A percentile compares a stretch with the other conserved stretches of the same genome.
These are phyloP conservation scores for Polypedilum pembai DNA, from an alignment of 1,140 invertebrate genomes.

Conservation along the genomic window DNA sequence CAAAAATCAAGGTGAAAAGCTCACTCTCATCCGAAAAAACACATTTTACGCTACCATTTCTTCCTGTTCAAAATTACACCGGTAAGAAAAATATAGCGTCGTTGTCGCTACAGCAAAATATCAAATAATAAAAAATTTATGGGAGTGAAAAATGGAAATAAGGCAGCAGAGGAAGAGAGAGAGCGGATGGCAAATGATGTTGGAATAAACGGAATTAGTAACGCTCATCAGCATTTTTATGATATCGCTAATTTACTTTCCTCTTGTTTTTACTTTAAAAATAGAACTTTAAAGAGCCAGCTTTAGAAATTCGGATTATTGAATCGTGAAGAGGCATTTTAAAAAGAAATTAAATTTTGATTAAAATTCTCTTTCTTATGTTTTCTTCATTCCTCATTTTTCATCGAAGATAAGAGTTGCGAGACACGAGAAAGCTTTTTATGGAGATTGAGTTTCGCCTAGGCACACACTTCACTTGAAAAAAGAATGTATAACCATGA, in stretches of 20 bases:
- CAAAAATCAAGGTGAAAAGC: not conserved
- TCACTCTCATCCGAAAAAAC: not conserved
- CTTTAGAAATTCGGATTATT: too few species aligned
- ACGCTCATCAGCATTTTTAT: not conserved
- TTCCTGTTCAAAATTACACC: not conserved
- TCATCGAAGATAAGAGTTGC: too few species aligned
- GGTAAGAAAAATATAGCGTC: not conserved
- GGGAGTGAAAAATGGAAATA: not conserved
- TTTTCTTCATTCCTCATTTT: too few species aligned
- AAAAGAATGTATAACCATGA: slow-evolving; percentile 2
- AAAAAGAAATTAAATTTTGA: too few species aligned
- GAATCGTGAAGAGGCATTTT: too few species aligned
- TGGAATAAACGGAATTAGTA: slow-evolving; percentile 11
- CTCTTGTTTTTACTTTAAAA: not conserved
- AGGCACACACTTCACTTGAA: not conserved
- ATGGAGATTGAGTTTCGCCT: not conserved
- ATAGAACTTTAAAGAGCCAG: too few species aligned
- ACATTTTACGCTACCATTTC: not conserved
- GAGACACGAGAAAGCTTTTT: too few species aligned
- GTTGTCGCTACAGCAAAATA: not conserved
- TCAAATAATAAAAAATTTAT: slow-evolving; percentile 9
- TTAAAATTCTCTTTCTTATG: too few species aligned
- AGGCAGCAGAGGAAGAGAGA: not conserved
- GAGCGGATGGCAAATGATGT: not conserved
- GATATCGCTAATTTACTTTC: slow-evolving; percentile 18